Evolutionary conservation across 2,888 invertebrate genomes (phyloP).

Genomic region (Leptinotarsa haldemani): DNA sequence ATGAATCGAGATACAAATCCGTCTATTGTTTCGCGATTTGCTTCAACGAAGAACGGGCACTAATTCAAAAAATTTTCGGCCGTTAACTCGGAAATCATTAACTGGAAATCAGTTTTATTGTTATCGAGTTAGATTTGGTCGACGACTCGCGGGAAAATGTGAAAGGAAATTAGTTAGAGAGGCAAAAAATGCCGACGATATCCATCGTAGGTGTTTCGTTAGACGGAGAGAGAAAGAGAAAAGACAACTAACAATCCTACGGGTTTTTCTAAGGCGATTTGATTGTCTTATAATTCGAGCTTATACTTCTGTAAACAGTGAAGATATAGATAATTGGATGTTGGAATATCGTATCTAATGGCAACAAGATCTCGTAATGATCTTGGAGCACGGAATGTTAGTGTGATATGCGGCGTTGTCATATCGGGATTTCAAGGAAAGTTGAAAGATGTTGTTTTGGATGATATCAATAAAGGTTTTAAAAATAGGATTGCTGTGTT

Average conservation of each 20-base stretch:
- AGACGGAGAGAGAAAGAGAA: neutral
- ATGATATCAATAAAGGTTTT: too few species aligned
- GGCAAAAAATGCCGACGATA: neutral
- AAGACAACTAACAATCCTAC: slow-evolving; percentile 3
- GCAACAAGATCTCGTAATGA: slow-evolving; percentile 56
- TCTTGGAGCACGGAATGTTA: slow-evolving; percentile 54
- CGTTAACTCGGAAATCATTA: slow-evolving; percentile 24
- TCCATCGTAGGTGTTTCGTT: slow-evolving; percentile 9
- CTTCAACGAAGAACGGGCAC: slow-evolving; percentile 25
- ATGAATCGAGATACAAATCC: slow-evolving; percentile 31
- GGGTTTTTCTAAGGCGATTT: slow-evolving; percentile 37
- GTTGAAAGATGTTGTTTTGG: neutral
- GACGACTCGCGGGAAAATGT: slow-evolving; percentile 13
- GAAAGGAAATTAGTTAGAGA: slow-evolving; percentile 18
- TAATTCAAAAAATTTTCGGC: slow-evolving; percentile 27
- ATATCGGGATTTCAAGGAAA: neutral
- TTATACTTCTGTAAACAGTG: slow-evolving; percentile 49
- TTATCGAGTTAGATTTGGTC: slow-evolving; percentile 23
- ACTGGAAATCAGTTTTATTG: slow-evolving; percentile 26
- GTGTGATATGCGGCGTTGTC: slow-evolving; percentile 36
- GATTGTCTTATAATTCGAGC: slow-evolving; percentile 56
- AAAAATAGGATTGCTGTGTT: too few species aligned
- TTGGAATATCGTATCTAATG: slow-evolving; percentile 55
- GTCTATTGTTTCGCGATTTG: slow-evolving; percentile 36
- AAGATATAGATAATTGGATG: slow-evolving; percentile 56